A percentile compares a stretch with the other conserved stretches of the same genome.
Evolutionary conservation across 2,888 invertebrate species (phyloP).

Genomic region (Stenodera caucasica): DNA sequence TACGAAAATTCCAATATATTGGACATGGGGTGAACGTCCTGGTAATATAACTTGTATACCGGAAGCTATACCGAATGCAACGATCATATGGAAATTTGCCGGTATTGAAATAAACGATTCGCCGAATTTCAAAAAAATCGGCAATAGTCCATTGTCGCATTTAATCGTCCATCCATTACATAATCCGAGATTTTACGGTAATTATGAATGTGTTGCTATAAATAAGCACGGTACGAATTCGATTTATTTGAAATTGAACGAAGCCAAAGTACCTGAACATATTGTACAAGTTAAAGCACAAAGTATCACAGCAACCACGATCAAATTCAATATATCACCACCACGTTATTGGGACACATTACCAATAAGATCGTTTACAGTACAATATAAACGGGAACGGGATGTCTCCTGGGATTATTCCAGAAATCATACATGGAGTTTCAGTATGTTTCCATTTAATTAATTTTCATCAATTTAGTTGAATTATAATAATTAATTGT

Average conservation of each 20-base stretch:
- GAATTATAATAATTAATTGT: constrained; percentile 11
- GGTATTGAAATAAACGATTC: constrained; percentile 37
- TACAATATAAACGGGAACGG: constrained; percentile 73
- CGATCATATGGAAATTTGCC: constrained; percentile 78
- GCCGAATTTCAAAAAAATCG: constrained; percentile 39
- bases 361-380: constrained; percentile 72
- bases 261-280: constrained; percentile 71
- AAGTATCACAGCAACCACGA: constrained; percentile 79
- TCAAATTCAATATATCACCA: constrained; percentile 76
- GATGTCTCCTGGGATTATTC: constrained; percentile 70
- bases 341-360: constrained; percentile 76
- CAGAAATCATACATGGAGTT: constrained; percentile 75
- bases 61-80: constrained; percentile 87
- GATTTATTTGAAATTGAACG: constrained; percentile 70
- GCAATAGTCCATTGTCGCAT: constrained; percentile 70
- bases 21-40: constrained; percentile 80
- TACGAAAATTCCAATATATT: constrained; percentile 71
- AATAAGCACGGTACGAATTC: constrained; percentile 73
- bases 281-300: constrained; percentile 69
- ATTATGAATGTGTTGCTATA: constrained; percentile 80
- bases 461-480: background rate
- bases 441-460: constrained; percentile 60
- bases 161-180: constrained; percentile 69
- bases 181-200: constrained; percentile 68
- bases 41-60: constrained; percentile 87